Percentiles rank a stretch among this genome's conserved stretches.
Conservation (phyloP, 2,888 invertebrate genomes). For the Syrista parreyssii region DNA sequence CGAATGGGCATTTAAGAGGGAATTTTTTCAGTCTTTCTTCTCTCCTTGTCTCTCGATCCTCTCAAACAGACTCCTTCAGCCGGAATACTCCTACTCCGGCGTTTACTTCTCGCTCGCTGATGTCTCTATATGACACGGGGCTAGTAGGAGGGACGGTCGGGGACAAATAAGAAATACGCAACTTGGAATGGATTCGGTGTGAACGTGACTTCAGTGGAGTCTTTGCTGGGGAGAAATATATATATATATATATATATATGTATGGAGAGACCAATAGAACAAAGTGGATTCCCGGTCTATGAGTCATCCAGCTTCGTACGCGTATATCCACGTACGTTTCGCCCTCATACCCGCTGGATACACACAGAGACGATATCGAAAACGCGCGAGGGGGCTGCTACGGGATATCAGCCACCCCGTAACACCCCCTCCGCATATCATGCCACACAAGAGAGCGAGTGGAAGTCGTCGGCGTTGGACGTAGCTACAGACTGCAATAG, state of each 20-base stretch:
- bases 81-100: not conserved
- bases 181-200: constrained; percentile 11
- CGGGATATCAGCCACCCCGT: not conserved
- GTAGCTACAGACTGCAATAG: constrained; percentile 1
- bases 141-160: not conserved
- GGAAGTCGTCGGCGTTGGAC: not conserved
- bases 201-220: constrained; percentile 8
- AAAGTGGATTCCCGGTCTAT: constrained; percentile 56
- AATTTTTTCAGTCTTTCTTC: not conserved
- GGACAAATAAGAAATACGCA: not conserved
- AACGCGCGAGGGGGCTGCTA: not conserved
- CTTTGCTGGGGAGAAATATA: constrained; percentile 14
- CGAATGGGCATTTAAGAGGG: too few species aligned
- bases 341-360: constrained; percentile 8
- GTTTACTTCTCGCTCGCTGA: not conserved
- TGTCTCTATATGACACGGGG: not conserved
- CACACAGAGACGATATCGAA: constrained; percentile 2
- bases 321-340: not conserved
- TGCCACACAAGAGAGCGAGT: not conserved
- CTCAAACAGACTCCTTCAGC: not conserved
- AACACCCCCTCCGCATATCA: not conserved
- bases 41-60: not conserved
- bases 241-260: constrained; percentile 1
- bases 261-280: constrained; percentile 37
- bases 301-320: constrained; percentile 44